Evolutionary conservation across 2,888 invertebrate species (phyloP), one percentile per base, ranked within the genome.

Genomic region (Drosophila rubida): DNA sequence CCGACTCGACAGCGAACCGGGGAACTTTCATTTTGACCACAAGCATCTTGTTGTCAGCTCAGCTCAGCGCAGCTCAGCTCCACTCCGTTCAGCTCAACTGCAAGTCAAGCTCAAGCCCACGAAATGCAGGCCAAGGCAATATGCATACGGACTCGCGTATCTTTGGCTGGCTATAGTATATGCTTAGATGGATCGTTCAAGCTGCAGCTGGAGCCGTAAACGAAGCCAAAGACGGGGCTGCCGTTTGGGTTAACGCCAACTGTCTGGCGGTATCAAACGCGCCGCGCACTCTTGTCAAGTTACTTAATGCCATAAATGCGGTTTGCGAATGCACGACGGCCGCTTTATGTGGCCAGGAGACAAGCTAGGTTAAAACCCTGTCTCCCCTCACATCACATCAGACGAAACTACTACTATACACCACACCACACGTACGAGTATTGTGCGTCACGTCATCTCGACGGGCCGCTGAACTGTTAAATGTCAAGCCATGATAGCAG

Each of bases 11-110:
- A 79, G 85, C 84, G 75, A 86, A 86, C 80, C 78, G 81, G 84
- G 84, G 78, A 84, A 85, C 85, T 85, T 85, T 85, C 85, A 88
- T 85, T 85, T 85, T 84, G 85, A 88, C 85, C 85, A 87, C 84
- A 87, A 87, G 84, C 87, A 62, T 73, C 68, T 73, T 66, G 80
- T 78, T 77, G 78, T 67, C 72, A 73, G 82, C 67, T 71, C 45
- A 49, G 55, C 77, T 78, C 77, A 78, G 69, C 74, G 66, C 73
- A 51, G 7, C 35, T 35, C 13, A 55, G 48, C 54, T 51, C 41
- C 2, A 7, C 68, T 22, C 27, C 27, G 39, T n/a, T n/a, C n/a
- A n/a, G n/a, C n/a, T n/a, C n/a, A 16, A 37, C 39, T 32, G 32
- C 32, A 11, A 32, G 32, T 69, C 39, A 39, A 58, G 48, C 62